Evolutionary conservation across 2,797 vertebrate species (phyloP), one percentile per base, ranked within the genome.

Genomic region (Meda fulgida): DNA sequence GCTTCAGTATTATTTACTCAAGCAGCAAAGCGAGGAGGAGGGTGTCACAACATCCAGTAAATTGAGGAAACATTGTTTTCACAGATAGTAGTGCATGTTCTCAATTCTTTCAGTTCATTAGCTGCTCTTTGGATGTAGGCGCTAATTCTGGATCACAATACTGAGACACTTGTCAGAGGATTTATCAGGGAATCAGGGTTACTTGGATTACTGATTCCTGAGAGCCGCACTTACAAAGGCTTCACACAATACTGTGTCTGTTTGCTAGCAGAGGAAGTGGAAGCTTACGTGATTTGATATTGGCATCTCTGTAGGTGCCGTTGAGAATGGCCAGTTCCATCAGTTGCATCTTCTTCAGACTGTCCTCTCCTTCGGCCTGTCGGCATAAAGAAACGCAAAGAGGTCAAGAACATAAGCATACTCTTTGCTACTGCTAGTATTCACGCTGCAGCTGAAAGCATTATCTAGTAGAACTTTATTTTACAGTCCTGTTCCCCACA

Each of bases 291-390:
- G 96, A 97, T 96, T 97, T 98, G 93, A 97, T 95, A 95, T 97
- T 97, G 90, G 97, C 97, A 53, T 98, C 97, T 94, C 97, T 95
- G 95, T 98, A 98, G 67, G 97, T 98, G 93, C 97, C 97, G 63
- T 98, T 98, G 88, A 98, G 94, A 92, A 98, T 98, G 51, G 97
- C 97, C 82, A 98, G 95, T 89, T 98, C 97, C 97, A 98, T 98
- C 92, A 98, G 94, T 90, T 98, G 97, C 97, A 98, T 98, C 95
- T 98, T 98, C 93, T 98, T 98, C 93, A 98, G 94, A 92, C 96
- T 98, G 95, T 98, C 97, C 91, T 98, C 97, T 83, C 97, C 97
- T 92, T 98, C 97, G 38, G 97, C 97, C 97, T 98, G 87, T 29
- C 8, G 29, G 51, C 13, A 7, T n/a, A 75, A 38, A 80, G 29